Percentiles rank a stretch among this genome's conserved stretches.
phyloP scores from a whole-genome alignment of 2,113 vertebrate genomes.

The Axis porcinus region DNA sequence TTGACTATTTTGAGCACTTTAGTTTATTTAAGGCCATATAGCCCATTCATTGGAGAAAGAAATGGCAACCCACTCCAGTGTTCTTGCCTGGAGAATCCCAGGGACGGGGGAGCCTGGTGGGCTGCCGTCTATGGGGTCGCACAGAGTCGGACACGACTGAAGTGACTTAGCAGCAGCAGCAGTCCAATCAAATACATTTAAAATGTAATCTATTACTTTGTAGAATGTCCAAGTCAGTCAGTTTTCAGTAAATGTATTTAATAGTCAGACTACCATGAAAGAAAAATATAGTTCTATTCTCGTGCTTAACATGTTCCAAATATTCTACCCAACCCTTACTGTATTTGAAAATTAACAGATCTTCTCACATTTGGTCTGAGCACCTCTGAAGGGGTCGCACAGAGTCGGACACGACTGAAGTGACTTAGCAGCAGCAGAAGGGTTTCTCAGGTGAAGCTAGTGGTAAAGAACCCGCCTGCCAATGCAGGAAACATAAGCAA shows the following conservation, averaged over 20 bases:
- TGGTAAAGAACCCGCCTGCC: background rate
- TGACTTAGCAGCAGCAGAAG: too few species aligned
- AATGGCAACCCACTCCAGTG: too few species aligned
- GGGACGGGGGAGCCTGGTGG: too few species aligned
- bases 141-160: too few species aligned
- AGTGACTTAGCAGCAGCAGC: too few species aligned
- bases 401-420: too few species aligned
- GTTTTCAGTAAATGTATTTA: background rate
- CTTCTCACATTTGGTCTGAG: background rate
- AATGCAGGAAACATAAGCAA: background rate
- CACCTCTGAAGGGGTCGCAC: rapidly evolving
- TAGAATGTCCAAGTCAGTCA: background rate
- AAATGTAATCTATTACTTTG: background rate
- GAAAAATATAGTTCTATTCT: background rate
- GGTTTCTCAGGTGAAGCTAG: background rate
- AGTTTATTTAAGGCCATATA: background rate
- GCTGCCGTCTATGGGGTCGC: too few species aligned
- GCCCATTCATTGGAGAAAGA: too few species aligned
- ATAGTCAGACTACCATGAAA: background rate
- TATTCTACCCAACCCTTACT: background rate
- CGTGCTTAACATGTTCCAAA: background rate
- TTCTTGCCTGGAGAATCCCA: too few species aligned
- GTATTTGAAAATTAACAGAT: background rate
- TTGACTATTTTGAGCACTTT: background rate
- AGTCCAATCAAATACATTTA: background rate